Evolutionary conservation across 2,888 invertebrate genomes (phyloP).

Genomic region (Dichetophora obliterata): DNA sequence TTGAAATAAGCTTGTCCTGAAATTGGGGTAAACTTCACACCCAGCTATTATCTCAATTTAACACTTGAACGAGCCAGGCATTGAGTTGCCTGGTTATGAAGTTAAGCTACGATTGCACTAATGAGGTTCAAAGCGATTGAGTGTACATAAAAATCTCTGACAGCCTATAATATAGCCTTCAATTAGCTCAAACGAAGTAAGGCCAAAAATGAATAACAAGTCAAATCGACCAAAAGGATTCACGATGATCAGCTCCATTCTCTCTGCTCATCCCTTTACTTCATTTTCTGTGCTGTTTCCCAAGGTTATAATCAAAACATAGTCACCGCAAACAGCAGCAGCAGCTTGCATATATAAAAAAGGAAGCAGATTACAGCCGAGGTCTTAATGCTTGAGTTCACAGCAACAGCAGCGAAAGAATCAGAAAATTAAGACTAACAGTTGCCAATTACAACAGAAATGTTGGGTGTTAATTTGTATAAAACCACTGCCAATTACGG

Average conservation of each 20-base stretch:
- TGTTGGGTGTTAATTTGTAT: constrained; percentile 58
- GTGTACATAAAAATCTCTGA: background rate
- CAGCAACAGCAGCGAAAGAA: background rate
- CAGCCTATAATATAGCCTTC: constrained; percentile 3
- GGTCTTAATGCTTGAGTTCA: too few relatives aligned
- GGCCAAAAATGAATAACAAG: background rate
- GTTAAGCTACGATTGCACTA: background rate
- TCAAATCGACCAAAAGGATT: background rate
- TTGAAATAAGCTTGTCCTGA: too few relatives aligned
- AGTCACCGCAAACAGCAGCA: background rate
- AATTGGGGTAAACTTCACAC: background rate
- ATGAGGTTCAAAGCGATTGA: background rate
- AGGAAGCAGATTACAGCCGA: too few relatives aligned
- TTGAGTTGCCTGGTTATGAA: too few relatives aligned
- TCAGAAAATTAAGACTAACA: background rate
- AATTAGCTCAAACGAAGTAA: constrained; percentile 3
- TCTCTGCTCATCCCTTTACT: background rate
- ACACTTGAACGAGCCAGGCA: constrained; percentile 6
- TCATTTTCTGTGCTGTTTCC: too few relatives aligned
- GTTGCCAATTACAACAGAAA: constrained; percentile 28
- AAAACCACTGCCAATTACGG: constrained; percentile 59
- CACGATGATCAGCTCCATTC: background rate
- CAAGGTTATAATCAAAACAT: constrained; percentile 18
- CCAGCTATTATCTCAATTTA: constrained; percentile 7
- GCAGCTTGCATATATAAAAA: too few relatives aligned